Evolutionary conservation across 2,113 vertebrate genomes (phyloP).

Genomic region (Sisor rabdophorus): DNA sequence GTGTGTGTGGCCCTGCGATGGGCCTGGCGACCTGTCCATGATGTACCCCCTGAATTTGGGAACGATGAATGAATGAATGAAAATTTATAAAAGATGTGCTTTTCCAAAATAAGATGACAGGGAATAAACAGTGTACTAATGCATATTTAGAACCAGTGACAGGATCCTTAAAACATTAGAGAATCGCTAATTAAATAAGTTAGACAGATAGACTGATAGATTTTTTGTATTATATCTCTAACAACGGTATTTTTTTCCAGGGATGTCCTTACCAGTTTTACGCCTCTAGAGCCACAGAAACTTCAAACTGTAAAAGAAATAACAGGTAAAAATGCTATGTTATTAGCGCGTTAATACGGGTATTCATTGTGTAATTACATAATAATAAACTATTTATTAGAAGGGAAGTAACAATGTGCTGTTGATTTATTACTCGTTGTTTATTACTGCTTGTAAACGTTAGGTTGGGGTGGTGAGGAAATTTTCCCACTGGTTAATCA

Average conservation of each 20-base stretch:
- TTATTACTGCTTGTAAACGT: no score
- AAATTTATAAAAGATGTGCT: background rate
- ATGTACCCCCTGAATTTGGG: no score
- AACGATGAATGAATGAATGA: no score
- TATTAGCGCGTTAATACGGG: background rate
- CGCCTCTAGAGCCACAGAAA: conserved; percentile 82
- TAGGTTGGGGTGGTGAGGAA: no score
- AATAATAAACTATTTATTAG: background rate
- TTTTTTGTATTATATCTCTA: background rate
- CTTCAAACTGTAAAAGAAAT: conserved; percentile 87
- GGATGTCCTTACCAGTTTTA: conserved; percentile 74
- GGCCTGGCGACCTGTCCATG: no score
- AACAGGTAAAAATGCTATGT: conserved; percentile 72
- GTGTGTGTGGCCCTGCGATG: no score
- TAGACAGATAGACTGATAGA: no score
- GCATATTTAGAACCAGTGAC: background rate
- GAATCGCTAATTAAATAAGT: background rate
- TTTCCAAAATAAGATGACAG: background rate
- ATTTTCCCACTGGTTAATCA: no score
- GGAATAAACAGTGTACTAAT: background rate
- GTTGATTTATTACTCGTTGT: background rate
- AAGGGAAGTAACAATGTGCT: background rate
- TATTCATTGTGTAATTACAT: background rate
- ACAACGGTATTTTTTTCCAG: conserved; percentile 54
- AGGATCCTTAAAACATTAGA: background rate